Evolutionary conservation across 2,888 invertebrate species (phyloP).

Genomic region (Cryptophagus acutangulus): DNA sequence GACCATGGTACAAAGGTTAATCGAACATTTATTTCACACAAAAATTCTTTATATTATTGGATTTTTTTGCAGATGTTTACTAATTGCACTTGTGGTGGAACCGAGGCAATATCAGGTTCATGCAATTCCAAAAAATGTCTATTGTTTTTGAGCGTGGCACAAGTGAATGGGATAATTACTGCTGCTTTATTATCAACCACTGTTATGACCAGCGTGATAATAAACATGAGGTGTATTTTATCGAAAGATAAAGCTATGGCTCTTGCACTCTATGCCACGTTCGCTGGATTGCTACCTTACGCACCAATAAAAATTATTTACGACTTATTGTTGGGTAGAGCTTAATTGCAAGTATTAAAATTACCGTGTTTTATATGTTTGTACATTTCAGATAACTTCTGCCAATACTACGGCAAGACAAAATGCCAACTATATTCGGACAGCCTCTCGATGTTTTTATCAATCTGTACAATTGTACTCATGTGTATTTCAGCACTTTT

Average conservation of each 20-base stretch:
- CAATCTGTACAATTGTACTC: constrained; percentile 31
- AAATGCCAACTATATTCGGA: constrained; percentile 35
- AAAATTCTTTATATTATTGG: constrained; percentile 20
- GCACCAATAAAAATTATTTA: constrained; percentile 62
- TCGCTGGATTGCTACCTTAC: constrained; percentile 54
- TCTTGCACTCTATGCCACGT: constrained; percentile 54
- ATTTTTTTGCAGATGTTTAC: constrained; percentile 45
- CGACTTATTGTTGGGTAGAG: constrained; percentile 53
- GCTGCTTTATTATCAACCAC: constrained; percentile 41
- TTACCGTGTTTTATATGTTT: neutral
- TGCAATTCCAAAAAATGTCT: constrained; percentile 52
- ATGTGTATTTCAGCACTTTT: constrained; percentile 16
- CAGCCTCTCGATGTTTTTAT: constrained; percentile 32
- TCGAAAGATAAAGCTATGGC: constrained; percentile 59
- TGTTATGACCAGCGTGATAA: constrained; percentile 51
- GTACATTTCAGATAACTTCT: constrained; percentile 29
- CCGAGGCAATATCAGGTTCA: constrained; percentile 51
- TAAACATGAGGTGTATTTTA: constrained; percentile 53
- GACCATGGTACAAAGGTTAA: constrained; percentile 44
- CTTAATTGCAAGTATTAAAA: constrained; percentile 21
- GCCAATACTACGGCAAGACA: constrained; percentile 25
- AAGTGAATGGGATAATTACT: constrained; percentile 35
- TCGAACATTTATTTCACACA: neutral
- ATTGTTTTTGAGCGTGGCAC: constrained; percentile 49
- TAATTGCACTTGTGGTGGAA: constrained; percentile 51